These are phyloP conservation scores for Salvelinus alpinus DNA, from an alignment of 2,113 vertebrate genomes.

Conservation along the genomic window DNA sequence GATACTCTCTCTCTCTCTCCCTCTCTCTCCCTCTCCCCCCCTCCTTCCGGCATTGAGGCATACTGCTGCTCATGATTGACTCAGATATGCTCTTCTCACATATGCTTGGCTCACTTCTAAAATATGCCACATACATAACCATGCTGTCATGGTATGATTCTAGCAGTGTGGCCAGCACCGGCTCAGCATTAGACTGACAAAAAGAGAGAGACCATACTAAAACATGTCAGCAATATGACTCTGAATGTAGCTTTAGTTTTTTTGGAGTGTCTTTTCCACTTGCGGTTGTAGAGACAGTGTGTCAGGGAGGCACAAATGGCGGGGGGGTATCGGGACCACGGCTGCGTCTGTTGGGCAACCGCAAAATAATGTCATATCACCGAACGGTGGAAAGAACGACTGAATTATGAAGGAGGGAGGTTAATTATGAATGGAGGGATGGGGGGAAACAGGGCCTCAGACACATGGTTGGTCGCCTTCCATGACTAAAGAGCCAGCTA, in stretches of 20 bases:
- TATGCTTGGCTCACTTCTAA: neutral
- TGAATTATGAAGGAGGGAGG: conserved; percentile 71
- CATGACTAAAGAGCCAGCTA: no score
- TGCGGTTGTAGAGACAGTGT: conserved; percentile 29
- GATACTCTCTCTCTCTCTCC: conserved; percentile 19
- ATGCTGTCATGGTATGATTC: neutral
- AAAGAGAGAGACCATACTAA: neutral
- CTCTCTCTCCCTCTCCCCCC: conserved; percentile 16
- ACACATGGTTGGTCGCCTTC: conserved; percentile 47
- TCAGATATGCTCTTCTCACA: neutral
- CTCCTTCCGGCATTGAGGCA: neutral
- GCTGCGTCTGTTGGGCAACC: conserved; percentile 35
- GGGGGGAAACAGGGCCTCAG: conserved; percentile 53
- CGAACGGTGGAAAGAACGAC: conserved; percentile 63
- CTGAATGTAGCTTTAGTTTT: neutral
- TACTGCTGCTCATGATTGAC: neutral
- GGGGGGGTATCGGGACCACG: conserved; percentile 54
- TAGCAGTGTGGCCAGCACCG: neutral
- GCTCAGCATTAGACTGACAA: neutral
- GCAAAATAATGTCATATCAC: conserved; percentile 71
- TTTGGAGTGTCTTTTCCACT: no score
- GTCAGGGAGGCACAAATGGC: conserved; percentile 44
- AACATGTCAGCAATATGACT: neutral
- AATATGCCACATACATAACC: neutral
- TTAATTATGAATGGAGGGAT: conserved; percentile 71